Base-by-base conservation (phyloP, 2,888 invertebrate genomes). In the Eucriotettix oculatus region DNA sequence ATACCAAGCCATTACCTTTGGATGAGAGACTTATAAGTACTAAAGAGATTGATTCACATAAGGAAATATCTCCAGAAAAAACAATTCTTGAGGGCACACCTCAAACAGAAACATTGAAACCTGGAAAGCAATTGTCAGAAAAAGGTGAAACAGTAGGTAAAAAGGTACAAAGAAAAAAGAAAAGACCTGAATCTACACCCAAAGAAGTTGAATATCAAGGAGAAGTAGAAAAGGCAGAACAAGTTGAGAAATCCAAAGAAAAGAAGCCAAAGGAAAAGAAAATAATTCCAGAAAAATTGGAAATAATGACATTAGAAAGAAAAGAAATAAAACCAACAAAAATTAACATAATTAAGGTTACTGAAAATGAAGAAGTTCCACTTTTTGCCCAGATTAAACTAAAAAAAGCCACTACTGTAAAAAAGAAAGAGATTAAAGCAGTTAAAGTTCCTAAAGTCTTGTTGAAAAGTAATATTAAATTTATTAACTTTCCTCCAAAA, bases 401-500 rank as follows among this genome's bases (percentile, higher is more conserved):
- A 42, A 62, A 63, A 59, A 65, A 66, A 59, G 52, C 66, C 14
- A 64, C 64, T 52, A 54, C 64, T 40, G 53, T 64, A 29, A 61
- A 61, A 61, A 67, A 66, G 62, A 62, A 63, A 42, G 65, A 64
- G n/a, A 60, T 62, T 44, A 61, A 65, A 58, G 62, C 62, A 42
- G 61, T 62, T 54, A 54, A 61, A 61, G 53, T 62, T 17, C 64
- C 60, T 14, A 66, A 66, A 64, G 59, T 67, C 16, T 58, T 66
- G 11, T 60, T 67, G 2, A 68, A 67, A 63, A 68, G 66, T 59
- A 59, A 64, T 59, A 76, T 77, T 56, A 70, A 64, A 40, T 67
- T 69, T 58, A 66, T 76, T 16, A 71, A 73, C 12, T 87, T 82
- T 76, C 82, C 86, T 14, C 81, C 86, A 7, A 72, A 77, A 62